phyloP scores from a whole-genome alignment of 2,797 vertebrate genomes.

The Rhabdophis nuchalis region DNA sequence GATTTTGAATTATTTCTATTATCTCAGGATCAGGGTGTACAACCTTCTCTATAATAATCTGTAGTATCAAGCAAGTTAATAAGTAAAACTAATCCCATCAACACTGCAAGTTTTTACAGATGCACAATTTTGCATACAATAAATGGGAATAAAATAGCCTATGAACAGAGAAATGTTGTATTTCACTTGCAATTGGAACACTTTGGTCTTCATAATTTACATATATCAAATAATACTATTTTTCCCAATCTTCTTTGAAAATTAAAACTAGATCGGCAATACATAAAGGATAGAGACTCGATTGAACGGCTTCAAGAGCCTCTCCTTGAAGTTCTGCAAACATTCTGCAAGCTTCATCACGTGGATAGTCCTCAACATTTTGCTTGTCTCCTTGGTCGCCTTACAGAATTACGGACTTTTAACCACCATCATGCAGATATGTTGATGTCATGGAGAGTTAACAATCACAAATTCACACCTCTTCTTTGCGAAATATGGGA shows the following conservation, averaged over 20 bases:
- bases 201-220: background rate
- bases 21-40: background rate
- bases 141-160: background rate
- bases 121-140: background rate
- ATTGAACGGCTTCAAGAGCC: conserved; percentile 93
- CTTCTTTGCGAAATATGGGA: conserved; percentile 99
- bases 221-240: background rate
- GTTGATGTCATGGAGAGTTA: conserved; percentile 92
- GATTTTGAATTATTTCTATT: background rate
- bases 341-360: conserved; percentile 85
- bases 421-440: conserved; percentile 94
- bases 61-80: background rate
- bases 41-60: background rate
- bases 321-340: conserved; percentile 86
- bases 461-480: conserved; percentile 94
- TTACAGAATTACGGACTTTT: conserved; percentile 93
- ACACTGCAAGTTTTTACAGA: background rate
- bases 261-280: conserved; percentile 81
- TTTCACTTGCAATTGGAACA: background rate
- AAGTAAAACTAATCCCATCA: background rate
- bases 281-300: conserved; percentile 85
- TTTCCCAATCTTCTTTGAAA: conserved; percentile 38
- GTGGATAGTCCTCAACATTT: conserved; percentile 91
- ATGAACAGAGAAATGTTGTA: background rate
- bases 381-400: conserved; percentile 90